Evolutionary conservation across 1,140 invertebrate genomes (phyloP).

Genomic region (Panulirus ornatus): DNA sequence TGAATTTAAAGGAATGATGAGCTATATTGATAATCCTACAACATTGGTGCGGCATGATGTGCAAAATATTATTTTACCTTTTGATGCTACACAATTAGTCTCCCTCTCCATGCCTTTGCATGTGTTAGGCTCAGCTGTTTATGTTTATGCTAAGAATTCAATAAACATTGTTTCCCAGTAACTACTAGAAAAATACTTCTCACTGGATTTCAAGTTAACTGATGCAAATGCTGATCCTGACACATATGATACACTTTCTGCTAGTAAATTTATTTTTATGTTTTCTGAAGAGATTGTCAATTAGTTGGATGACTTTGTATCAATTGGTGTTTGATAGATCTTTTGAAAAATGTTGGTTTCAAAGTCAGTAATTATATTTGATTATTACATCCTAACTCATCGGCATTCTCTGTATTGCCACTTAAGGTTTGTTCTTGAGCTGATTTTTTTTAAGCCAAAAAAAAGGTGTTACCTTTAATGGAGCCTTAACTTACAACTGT

Average conservation of each 20-base stretch:
- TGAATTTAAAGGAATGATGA: slow-evolving; percentile 4
- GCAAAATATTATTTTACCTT: not conserved
- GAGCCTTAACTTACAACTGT: slow-evolving; percentile 18
- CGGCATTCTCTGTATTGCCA: slow-evolving; percentile 30
- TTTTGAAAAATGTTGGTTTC: slow-evolving; percentile 5
- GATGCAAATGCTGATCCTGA: slow-evolving; percentile 13
- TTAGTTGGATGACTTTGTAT: slow-evolving; percentile 4
- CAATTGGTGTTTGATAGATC: slow-evolving; percentile 10
- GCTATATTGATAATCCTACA: not conserved
- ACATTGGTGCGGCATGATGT: not conserved
- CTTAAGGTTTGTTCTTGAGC: slow-evolving; percentile 35
- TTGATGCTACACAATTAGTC: not conserved
- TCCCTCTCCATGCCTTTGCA: slow-evolving; percentile 60
- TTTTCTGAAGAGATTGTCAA: slow-evolving; percentile 39
- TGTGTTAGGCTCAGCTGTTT: slow-evolving; percentile 51
- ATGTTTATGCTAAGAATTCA: not conserved
- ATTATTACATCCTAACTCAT: slow-evolving; percentile 12
- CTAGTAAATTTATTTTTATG: slow-evolving; percentile 18
- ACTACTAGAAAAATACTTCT: not conserved
- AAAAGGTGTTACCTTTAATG: slow-evolving; percentile 20
- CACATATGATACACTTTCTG: not conserved
- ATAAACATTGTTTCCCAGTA: not conserved
- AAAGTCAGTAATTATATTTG: not conserved
- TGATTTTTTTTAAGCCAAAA: slow-evolving; percentile 20
- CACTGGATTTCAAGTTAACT: not conserved